Evolutionary conservation across 2,888 invertebrate species (phyloP).

Genomic region (Drosophila subsilvestris): DNA sequence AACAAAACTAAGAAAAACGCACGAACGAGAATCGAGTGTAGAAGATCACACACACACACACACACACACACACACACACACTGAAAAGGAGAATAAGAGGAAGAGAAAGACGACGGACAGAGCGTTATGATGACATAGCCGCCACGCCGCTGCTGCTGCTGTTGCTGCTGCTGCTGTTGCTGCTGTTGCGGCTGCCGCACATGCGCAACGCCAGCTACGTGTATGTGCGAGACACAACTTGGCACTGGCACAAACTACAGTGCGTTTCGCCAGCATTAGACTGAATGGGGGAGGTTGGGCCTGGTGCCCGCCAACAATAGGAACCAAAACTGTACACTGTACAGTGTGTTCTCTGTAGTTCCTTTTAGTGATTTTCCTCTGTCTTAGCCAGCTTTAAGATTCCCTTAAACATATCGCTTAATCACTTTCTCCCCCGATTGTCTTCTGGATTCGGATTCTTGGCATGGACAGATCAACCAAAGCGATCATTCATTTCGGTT

Average conservation of each 20-base stretch:
- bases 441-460: too few relatives aligned
- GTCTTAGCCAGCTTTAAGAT: too few relatives aligned
- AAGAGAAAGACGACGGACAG: background rate
- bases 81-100: constrained; percentile 7
- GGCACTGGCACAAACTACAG: background rate
- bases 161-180: constrained; percentile 42
- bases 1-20: constrained; percentile 72
- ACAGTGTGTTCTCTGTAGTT: too few relatives aligned
- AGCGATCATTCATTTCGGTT: too few relatives aligned
- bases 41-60: constrained; percentile 65
- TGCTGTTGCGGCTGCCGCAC: constrained; percentile 50
- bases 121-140: constrained; percentile 73
- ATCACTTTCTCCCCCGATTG: too few relatives aligned
- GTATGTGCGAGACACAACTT: constrained; percentile 16
- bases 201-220: constrained; percentile 25
- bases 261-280: background rate
- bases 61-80: constrained; percentile 22
- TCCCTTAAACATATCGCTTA: too few relatives aligned
- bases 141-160: constrained; percentile 16
- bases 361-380: too few relatives aligned
- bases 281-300: too few relatives aligned
- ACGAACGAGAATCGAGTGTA: constrained; percentile 61
- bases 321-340: too few relatives aligned
- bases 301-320: too few relatives aligned
- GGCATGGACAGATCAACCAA: too few relatives aligned